Conservation (phyloP, 1,140 invertebrate genomes). For the Dufourea novaeangliae region DNA sequence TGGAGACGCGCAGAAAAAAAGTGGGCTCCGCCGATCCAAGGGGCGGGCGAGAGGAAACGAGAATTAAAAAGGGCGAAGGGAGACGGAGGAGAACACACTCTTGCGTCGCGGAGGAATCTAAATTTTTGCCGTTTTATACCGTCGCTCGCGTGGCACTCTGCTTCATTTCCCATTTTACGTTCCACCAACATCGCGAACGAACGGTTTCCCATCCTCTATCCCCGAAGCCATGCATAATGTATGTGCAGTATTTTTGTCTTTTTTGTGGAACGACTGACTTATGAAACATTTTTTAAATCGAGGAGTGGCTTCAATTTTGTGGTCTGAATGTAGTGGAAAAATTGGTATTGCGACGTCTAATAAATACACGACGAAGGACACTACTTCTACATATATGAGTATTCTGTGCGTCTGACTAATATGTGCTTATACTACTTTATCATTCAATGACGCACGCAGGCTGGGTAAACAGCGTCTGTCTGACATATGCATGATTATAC, state of each 20-base stretch:
- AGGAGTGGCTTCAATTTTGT: background rate
- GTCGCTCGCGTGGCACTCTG: background rate
- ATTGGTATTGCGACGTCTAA: background rate
- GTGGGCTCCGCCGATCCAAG: too few species aligned
- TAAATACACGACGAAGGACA: background rate
- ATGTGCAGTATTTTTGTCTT: background rate
- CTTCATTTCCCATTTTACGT: constrained; percentile 24
- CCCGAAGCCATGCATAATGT: background rate
- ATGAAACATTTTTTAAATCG: background rate
- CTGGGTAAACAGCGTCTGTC: too few species aligned
- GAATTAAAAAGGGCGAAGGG: too few species aligned
- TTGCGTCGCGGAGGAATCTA: background rate
- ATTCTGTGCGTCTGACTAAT: background rate
- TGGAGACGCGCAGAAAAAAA: background rate
- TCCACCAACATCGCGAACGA: background rate
- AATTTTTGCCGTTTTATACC: constrained; percentile 7
- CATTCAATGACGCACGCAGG: too few species aligned
- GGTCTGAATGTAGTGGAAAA: background rate
- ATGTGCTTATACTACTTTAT: background rate
- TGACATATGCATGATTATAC: too few species aligned
- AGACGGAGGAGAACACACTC: too few species aligned
- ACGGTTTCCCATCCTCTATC: background rate
- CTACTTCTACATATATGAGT: too few species aligned
- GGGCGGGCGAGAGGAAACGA: too few species aligned
- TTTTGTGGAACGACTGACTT: background rate